Evolutionary conservation across 2,888 invertebrate species (phyloP), one percentile per base, ranked within the genome.

Genomic region (Philopedon plagiatum): DNA sequence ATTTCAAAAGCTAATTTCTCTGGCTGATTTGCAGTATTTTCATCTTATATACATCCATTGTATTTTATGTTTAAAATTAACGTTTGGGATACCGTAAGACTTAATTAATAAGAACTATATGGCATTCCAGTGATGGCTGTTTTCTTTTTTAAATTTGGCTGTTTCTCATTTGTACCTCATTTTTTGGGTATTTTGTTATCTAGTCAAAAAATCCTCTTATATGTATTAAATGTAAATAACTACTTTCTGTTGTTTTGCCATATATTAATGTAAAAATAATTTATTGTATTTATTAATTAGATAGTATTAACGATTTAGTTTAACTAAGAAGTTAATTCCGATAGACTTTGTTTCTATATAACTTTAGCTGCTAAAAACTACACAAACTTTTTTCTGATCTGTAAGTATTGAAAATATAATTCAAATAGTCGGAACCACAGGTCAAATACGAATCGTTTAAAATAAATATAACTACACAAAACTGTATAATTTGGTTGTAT

Each of bases 391-490:
- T 64, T 74, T 77, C 81, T 78, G 77, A 77, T 76, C 80, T 80
- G 80, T 79, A n/a, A n/a, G n/a, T n/a, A n/a, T n/a, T n/a, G 81
- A 81, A 81, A 77, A 75, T 74, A 77, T 76, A 62, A 66, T 71
- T 77, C 67, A 63, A 64, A 71, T 65, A 49, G 66, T 71, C 77
- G 61, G 71, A 76, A 77, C 76, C 75, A 76, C 80, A 80, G 83
- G 83, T 83, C 83, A 84, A 83, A 83, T 83, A 82, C 81, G 78
- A 79, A 80, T 79, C 78, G 78, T 79, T 78, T 76, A 80, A 80
- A 79, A 80, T 80, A 80, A 80, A 57, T 23, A 57, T 49, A 15
- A 39, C 51, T 60, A 65, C 65, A 65, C 57, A 64, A 44, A 63
- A 69, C 41, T 71, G 64, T 71, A 60, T 60, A 71, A 58, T 71